Conservation (phyloP, 2,888 invertebrate genomes). For the Nomada flava region DNA sequence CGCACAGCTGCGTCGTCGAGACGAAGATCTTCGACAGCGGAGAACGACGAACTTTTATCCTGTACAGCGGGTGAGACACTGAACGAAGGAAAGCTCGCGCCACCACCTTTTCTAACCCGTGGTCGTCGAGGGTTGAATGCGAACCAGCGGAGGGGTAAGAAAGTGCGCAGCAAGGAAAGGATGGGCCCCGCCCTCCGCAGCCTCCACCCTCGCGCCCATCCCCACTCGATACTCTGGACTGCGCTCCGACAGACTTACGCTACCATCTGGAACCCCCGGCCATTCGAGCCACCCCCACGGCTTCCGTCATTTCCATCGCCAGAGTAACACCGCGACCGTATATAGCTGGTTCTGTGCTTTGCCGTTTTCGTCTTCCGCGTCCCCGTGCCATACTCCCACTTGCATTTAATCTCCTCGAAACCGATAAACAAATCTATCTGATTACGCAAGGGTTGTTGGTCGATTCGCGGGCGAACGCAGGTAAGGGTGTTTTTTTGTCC, state of each 20-base stretch:
- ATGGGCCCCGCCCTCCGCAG: constrained; percentile 69
- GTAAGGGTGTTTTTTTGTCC: too few relatives aligned
- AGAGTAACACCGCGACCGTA: constrained; percentile 24
- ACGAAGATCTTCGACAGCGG: not conserved
- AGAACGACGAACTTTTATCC: not conserved
- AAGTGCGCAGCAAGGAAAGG: constrained; percentile 80
- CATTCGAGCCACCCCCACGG: constrained; percentile 29
- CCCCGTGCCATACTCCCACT: not conserved
- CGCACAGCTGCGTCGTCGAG: not conserved
- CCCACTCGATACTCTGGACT: constrained; percentile 22
- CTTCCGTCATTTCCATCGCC: not conserved
- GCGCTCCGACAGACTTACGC: constrained; percentile 38
- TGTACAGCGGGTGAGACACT: not conserved
- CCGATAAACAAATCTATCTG: too few relatives aligned
- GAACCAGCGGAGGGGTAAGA: constrained; percentile 75
- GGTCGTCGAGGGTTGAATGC: constrained; percentile 68
- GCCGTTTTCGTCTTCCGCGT: not conserved
- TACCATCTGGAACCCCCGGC: constrained; percentile 48
- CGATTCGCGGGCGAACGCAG: too few relatives aligned
- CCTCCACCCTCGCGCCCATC: constrained; percentile 43
- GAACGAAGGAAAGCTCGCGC: constrained; percentile 60
- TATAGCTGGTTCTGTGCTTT: not conserved
- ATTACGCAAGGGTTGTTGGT: too few relatives aligned
- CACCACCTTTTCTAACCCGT: constrained; percentile 71
- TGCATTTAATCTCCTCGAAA: too few relatives aligned